These are phyloP conservation scores for Lathamus discolor DNA, from an alignment of 2,113 vertebrate species.

Conservation along the genomic window DNA sequence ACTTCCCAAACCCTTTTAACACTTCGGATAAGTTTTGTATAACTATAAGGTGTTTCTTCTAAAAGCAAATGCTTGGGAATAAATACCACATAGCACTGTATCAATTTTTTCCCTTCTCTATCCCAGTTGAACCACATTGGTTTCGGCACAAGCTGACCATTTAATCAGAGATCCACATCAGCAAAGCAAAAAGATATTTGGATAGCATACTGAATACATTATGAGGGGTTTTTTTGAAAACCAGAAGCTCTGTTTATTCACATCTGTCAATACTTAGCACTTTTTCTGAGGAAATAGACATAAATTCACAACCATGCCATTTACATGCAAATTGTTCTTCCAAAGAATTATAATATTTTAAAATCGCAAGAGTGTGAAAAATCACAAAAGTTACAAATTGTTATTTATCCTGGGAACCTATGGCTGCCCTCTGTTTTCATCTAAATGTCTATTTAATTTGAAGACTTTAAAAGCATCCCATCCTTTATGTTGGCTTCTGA, in stretches of 20 bases:
- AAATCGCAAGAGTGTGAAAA: conserved; percentile 44
- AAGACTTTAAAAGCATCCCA: conserved; percentile 50
- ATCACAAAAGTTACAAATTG: conserved; percentile 35
- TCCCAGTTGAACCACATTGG: background rate
- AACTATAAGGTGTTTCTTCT: background rate
- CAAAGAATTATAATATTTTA: conserved; percentile 31
- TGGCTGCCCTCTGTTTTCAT: conserved; percentile 64
- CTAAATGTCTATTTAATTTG: conserved; percentile 57
- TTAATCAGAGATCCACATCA: background rate
- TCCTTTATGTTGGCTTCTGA: conserved; percentile 16
- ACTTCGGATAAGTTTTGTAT: background rate
- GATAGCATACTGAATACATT: background rate
- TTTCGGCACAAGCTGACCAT: background rate
- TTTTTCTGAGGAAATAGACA: background rate
- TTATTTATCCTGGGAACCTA: conserved; percentile 32
- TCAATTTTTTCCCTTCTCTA: background rate
- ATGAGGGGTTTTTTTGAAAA: background rate
- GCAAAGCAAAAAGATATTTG: background rate
- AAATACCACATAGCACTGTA: background rate
- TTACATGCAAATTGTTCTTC: conserved; percentile 61
- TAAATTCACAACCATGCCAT: conserved; percentile 39
- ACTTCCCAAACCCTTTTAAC: background rate
- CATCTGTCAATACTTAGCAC: conserved; percentile 5
- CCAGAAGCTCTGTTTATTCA: background rate
- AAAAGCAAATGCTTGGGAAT: background rate